Conservation (phyloP, 2,888 invertebrate genomes). For the Xanthia togata region DNA sequence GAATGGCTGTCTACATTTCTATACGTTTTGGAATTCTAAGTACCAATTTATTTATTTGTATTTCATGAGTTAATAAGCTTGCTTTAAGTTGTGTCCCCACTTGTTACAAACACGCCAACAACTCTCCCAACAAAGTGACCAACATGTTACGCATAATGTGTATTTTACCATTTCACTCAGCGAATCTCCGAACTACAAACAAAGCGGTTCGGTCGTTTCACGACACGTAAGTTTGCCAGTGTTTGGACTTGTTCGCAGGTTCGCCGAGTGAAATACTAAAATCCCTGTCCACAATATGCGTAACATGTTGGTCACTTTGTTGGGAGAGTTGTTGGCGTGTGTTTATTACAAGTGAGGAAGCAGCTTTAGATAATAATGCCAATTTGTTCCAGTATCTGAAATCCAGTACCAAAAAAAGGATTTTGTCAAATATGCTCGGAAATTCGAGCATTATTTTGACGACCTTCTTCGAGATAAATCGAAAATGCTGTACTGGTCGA, state of each 20-base stretch:
- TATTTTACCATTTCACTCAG: neutral
- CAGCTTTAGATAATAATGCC: neutral
- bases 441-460: too few relatives aligned
- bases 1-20: constrained; percentile 8
- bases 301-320: neutral
- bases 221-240: neutral
- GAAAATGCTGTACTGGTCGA: too few relatives aligned
- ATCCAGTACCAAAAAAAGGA: neutral
- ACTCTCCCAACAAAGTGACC: neutral
- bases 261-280: neutral
- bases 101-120: neutral
- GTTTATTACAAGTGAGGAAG: neutral
- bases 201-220: neutral
- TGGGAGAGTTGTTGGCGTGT: neutral
- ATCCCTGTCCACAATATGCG: neutral
- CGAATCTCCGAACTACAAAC: neutral
- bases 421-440: too few relatives aligned
- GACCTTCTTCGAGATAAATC: too few relatives aligned
- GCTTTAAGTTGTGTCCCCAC: neutral
- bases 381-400: neutral
- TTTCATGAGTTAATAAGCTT: constrained; percentile 1
- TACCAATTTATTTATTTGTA: neutral
- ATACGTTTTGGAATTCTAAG: neutral
- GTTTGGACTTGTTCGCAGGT: neutral
- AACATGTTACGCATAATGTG: neutral